Evolutionary conservation across 2,797 vertebrate genomes (phyloP).

Genomic region (Karalla daura): DNA sequence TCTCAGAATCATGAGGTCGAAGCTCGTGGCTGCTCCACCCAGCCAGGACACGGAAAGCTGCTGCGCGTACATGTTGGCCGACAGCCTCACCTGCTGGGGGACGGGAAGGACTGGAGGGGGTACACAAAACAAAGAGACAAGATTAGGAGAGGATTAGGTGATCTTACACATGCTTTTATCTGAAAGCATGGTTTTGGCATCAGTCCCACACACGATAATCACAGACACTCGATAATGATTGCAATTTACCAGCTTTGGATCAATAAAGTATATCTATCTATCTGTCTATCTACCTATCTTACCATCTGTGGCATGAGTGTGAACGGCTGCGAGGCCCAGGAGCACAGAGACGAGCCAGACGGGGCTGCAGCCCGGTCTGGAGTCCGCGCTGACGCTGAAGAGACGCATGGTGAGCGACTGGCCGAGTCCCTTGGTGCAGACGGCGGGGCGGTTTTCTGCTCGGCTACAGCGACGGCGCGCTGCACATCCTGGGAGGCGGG

Average conservation of each 20-base stretch:
- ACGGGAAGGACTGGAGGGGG: constrained; percentile 59
- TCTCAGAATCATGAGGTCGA: constrained; percentile 81
- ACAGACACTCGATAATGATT: neutral
- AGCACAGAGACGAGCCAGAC: constrained; percentile 62
- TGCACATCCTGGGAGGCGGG: constrained; percentile 45
- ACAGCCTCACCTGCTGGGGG: constrained; percentile 71
- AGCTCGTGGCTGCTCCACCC: constrained; percentile 65
- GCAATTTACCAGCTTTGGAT: neutral
- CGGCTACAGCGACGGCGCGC: constrained; percentile 42
- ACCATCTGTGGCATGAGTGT: constrained; percentile 63
- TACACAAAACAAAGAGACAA: no score
- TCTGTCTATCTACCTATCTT: constrained; percentile 4
- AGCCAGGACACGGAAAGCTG: constrained; percentile 79
- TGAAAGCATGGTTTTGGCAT: neutral
- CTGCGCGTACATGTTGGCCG: constrained; percentile 40
- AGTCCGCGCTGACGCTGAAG: constrained; percentile 12
- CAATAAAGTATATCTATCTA: neutral
- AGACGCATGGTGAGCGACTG: constrained; percentile 52
- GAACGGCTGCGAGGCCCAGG: constrained; percentile 38
- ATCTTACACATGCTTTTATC: neutral
- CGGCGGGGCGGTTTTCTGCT: constrained; percentile 20
- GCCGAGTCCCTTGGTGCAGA: constrained; percentile 11
- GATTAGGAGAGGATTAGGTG: neutral
- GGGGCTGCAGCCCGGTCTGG: constrained; percentile 8
- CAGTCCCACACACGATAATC: neutral